A percentile compares a stretch with the other conserved stretches of the same genome.
phyloP scores from a whole-genome alignment of 2,113 vertebrate genomes.

The Tringa solitaria region DNA sequence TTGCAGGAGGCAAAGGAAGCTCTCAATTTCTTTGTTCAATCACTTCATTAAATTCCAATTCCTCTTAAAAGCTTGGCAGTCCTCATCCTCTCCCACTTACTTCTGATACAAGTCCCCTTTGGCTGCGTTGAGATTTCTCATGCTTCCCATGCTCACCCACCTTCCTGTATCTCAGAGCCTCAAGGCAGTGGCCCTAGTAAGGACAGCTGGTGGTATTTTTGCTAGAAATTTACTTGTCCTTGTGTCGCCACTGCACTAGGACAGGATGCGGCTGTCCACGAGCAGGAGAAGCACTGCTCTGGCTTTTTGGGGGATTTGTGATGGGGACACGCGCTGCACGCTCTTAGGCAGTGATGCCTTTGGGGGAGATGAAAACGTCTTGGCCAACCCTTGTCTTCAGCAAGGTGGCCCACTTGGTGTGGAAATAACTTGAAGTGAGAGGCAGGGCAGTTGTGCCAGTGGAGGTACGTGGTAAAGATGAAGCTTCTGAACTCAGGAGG shows the following conservation, averaged over 20 bases:
- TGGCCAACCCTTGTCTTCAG: neutral
- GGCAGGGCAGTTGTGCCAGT: neutral
- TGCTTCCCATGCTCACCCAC: neutral
- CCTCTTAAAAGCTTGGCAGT: conserved; percentile 39
- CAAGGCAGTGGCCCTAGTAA: neutral
- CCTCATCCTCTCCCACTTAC: conserved; percentile 20
- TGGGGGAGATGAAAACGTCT: neutral
- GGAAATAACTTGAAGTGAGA: neutral
- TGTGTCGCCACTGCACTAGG: neutral
- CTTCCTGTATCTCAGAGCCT: neutral
- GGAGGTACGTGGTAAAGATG: neutral
- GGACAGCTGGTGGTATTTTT: neutral
- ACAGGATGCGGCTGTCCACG: neutral
- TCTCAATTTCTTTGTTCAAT: conserved; percentile 60
- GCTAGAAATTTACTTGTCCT: neutral
- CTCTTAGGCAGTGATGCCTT: neutral
- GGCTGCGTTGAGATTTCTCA: neutral
- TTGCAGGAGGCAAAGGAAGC: conserved; percentile 36
- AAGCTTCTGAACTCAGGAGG: neutral
- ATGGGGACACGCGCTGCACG: neutral
- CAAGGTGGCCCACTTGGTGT: neutral
- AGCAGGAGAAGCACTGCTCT: neutral
- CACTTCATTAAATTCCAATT: conserved; percentile 58
- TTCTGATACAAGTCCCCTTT: neutral
- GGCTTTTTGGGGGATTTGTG: neutral